phyloP scores from a whole-genome alignment of 1,140 invertebrate species.

The Ptiloglossa arizonensis region DNA sequence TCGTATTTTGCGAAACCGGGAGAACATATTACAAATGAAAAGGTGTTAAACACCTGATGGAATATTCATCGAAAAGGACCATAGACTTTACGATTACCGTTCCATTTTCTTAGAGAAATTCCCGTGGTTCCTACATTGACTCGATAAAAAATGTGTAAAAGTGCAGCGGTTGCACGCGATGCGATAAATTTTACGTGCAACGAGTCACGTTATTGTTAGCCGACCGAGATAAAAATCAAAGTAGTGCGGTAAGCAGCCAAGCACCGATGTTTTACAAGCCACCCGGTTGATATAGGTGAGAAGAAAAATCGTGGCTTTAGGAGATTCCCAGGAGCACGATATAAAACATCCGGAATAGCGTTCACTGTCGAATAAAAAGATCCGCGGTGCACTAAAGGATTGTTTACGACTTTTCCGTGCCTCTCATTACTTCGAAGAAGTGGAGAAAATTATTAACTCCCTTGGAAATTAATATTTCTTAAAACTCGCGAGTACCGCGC shows the following conservation, averaged over 20 bases:
- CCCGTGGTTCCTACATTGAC: neutral
- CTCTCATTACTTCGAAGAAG: constrained; percentile 14
- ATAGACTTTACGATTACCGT: neutral
- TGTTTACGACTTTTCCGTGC: constrained; percentile 30
- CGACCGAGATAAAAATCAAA: constrained; percentile 17
- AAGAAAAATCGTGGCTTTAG: constrained; percentile 60
- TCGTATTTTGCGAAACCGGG: neutral
- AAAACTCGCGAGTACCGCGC: neutral
- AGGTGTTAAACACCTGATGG: neutral
- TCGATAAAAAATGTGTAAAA: neutral
- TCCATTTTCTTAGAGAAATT: neutral
- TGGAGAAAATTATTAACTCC: constrained; percentile 38
- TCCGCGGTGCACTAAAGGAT: constrained; percentile 16
- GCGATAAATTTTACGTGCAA: constrained; percentile 6
- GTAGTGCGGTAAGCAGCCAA: neutral
- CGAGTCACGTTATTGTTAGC: constrained; percentile 4
- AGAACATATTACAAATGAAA: neutral
- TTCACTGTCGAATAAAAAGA: constrained; percentile 41
- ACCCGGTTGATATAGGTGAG: constrained; percentile 41
- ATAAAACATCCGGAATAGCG: constrained; percentile 60
- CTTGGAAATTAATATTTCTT: constrained; percentile 27
- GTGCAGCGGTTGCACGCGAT: neutral
- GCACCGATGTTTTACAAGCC: constrained; percentile 23
- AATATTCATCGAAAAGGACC: neutral
- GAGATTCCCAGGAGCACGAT: constrained; percentile 53